Conservation (phyloP, 1,140 invertebrate genomes). For the Meloidogyne floridensis region DNA sequence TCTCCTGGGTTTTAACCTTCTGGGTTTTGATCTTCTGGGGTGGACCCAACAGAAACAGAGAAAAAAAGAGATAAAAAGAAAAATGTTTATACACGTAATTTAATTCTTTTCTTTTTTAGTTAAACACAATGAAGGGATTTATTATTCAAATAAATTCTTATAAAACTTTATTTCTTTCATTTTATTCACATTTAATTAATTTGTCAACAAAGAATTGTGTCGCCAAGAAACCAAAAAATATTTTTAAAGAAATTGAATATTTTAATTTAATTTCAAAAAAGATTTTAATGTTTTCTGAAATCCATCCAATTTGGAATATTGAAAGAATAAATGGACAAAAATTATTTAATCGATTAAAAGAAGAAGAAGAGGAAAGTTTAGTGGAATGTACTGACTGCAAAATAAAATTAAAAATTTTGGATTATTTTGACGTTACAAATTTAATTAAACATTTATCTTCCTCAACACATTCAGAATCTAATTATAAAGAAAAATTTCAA, state of each 20-base stretch:
- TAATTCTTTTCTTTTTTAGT: no score
- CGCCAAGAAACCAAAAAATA: background rate
- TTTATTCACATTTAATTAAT: background rate
- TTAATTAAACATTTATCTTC: no score
- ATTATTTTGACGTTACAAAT: no score
- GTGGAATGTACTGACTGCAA: background rate
- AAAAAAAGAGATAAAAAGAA: background rate
- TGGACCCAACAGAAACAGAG: no score
- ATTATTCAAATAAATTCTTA: background rate
- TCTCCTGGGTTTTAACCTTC: no score
- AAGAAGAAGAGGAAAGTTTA: background rate
- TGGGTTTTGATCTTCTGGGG: no score
- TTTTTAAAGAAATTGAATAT: background rate
- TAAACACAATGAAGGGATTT: background rate
- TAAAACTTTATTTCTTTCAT: background rate
- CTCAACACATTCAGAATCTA: no score
- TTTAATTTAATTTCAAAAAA: background rate
- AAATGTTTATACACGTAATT: background rate
- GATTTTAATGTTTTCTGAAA: background rate
- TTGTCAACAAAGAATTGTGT: background rate
- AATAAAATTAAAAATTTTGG: background rate
- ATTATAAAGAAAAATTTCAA: no score
- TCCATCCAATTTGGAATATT: background rate
- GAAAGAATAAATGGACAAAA: conserved; percentile 2
- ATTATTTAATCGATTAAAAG: background rate